Percentiles rank a stretch among this genome's conserved stretches.
Conservation (phyloP, 2,797 vertebrate genomes). For the Mormyrus proboscirostris region DNA sequence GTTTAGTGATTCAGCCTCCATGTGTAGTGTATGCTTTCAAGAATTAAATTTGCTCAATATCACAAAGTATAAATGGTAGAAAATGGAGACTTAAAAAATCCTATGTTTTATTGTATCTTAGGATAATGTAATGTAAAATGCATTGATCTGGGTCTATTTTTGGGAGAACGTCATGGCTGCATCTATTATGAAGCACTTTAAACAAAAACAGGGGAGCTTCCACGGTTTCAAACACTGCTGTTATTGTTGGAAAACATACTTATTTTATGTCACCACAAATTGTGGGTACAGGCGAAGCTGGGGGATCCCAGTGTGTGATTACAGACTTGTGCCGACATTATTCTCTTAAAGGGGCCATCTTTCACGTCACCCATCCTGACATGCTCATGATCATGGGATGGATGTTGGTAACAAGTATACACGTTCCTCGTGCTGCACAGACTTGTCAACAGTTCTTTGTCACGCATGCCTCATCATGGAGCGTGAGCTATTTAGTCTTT, state of each 20-base stretch:
- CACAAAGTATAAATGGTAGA: not conserved
- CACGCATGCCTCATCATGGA: not conserved
- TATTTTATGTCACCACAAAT: conserved; percentile 50
- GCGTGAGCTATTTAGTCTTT: not conserved
- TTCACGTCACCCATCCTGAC: not conserved
- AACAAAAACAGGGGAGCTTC: not conserved
- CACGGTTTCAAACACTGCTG: not conserved
- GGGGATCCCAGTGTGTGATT: conserved; percentile 33
- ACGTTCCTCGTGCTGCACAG: not conserved
- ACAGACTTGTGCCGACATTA: conserved; percentile 21
- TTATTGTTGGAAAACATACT: conserved; percentile 43
- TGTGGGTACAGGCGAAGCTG: conserved; percentile 45
- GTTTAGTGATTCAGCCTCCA: not conserved
- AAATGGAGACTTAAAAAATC: not conserved
- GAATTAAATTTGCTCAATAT: not conserved
- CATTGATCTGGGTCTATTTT: not conserved
- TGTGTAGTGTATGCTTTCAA: not conserved
- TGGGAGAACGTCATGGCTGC: not conserved
- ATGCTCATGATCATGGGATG: not conserved
- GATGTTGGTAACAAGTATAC: not conserved
- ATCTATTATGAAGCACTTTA: not conserved
- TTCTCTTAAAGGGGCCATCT: conserved; percentile 20
- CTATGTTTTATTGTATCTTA: not conserved
- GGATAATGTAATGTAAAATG: not conserved
- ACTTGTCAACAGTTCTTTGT: not conserved